phyloP scores from a whole-genome alignment of 2,888 invertebrate genomes.

The Lypha dubia region DNA sequence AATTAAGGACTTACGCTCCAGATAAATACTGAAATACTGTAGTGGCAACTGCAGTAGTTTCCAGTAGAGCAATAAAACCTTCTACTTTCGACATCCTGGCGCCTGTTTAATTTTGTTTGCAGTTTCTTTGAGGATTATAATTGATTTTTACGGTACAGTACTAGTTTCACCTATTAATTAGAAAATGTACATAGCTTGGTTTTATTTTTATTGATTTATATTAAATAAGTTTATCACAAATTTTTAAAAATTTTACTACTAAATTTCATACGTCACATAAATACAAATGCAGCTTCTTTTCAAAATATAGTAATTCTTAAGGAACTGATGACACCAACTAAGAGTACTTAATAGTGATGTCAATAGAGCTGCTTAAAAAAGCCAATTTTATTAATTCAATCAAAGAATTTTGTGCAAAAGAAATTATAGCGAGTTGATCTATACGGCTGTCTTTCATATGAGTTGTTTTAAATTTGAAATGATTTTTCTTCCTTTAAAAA shows the following conservation, averaged over 20 bases:
- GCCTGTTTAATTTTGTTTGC: slow-evolving; percentile 3
- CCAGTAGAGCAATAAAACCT: slow-evolving; percentile 77
- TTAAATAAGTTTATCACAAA: slow-evolving; percentile 25
- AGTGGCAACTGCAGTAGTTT: slow-evolving; percentile 87
- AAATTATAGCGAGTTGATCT: too few species aligned
- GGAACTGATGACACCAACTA: slow-evolving; percentile 20
- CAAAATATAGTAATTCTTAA: not conserved
- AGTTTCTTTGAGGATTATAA: not conserved
- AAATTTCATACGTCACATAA: slow-evolving; percentile 61
- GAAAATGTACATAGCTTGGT: slow-evolving; percentile 31
- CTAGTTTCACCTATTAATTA: not conserved
- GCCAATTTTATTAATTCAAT: too few species aligned
- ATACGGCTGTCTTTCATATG: too few species aligned
- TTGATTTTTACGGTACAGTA: not conserved
- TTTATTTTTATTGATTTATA: not conserved
- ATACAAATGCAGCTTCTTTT: slow-evolving; percentile 43
- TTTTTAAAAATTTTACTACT: slow-evolving; percentile 33
- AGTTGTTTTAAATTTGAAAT: too few species aligned
- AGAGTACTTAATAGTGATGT: not conserved
- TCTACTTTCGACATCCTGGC: slow-evolving; percentile 67
- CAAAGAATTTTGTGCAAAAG: too few species aligned
- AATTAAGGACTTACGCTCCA: slow-evolving; percentile 88
- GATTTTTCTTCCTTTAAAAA: too few species aligned
- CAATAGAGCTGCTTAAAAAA: too few species aligned
- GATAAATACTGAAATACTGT: slow-evolving; percentile 93